phyloP scores from a whole-genome alignment of 2,113 vertebrate genomes.

The Lycaon pictus region DNA sequence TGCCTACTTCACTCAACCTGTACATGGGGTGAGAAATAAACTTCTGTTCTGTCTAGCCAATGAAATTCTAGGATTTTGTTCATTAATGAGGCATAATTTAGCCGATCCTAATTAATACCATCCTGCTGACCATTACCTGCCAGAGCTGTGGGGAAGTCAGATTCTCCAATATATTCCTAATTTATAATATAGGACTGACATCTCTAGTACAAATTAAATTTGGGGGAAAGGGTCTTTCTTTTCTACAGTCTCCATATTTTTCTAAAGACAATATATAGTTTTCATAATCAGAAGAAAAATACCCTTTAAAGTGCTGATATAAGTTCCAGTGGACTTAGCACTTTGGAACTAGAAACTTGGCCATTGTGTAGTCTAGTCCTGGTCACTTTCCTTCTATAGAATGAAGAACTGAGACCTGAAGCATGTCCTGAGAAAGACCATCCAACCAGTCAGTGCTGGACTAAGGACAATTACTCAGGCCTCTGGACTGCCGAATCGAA shows the following conservation, averaged over 20 bases:
- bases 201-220: neutral
- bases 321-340: neutral
- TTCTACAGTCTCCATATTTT: neutral
- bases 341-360: neutral
- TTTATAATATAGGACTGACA: neutral
- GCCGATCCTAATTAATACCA: neutral
- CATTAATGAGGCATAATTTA: neutral
- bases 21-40: neutral
- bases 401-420: neutral
- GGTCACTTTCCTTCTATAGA: neutral
- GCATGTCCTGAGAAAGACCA: neutral
- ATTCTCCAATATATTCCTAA: neutral
- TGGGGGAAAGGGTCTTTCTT: neutral
- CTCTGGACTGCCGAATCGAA: neutral
- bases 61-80: neutral
- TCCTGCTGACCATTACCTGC: neutral
- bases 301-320: neutral
- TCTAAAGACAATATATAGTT: neutral
- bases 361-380: neutral
- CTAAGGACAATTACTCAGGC: neutral
- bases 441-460: neutral
- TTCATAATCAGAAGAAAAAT: constrained; percentile 24
- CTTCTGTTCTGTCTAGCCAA: neutral
- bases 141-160: neutral
- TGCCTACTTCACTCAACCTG: neutral